Conservation (phyloP, 2,113 vertebrate species). For the Arenaria interpres region DNA sequence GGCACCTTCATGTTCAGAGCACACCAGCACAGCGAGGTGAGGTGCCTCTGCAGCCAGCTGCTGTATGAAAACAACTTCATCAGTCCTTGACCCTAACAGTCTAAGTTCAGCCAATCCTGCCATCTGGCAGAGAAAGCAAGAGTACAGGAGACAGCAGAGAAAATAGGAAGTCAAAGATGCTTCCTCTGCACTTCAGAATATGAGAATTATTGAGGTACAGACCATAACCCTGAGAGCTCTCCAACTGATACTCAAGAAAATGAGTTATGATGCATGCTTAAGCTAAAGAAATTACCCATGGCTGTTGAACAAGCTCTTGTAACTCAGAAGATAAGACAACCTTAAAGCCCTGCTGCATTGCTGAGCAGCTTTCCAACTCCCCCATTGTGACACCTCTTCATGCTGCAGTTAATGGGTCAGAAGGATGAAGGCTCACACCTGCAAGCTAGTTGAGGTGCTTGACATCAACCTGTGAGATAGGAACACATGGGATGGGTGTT, state of each 20-base stretch:
- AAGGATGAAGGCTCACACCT: not conserved
- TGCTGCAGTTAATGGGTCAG: not conserved
- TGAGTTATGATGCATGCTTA: not conserved
- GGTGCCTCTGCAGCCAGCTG: not conserved
- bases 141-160: not conserved
- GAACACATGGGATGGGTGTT: not conserved
- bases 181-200: not conserved
- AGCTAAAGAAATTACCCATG: not conserved
- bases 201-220: not conserved
- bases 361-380: not conserved
- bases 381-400: not conserved
- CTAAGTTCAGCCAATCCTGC: not conserved
- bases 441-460: not conserved
- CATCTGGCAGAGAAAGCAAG: not conserved
- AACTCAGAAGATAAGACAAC: not conserved
- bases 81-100: not conserved
- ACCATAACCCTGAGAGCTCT: not conserved
- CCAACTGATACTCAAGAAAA: not conserved
- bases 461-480: not conserved
- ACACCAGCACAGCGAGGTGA: not conserved
- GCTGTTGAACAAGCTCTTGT: not conserved
- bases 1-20: not conserved
- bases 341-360: not conserved
- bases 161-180: not conserved
- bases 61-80: not conserved